These are phyloP conservation scores for Fabriciana adippe DNA, from an alignment of 2,888 invertebrate species.

Conservation along the genomic window DNA sequence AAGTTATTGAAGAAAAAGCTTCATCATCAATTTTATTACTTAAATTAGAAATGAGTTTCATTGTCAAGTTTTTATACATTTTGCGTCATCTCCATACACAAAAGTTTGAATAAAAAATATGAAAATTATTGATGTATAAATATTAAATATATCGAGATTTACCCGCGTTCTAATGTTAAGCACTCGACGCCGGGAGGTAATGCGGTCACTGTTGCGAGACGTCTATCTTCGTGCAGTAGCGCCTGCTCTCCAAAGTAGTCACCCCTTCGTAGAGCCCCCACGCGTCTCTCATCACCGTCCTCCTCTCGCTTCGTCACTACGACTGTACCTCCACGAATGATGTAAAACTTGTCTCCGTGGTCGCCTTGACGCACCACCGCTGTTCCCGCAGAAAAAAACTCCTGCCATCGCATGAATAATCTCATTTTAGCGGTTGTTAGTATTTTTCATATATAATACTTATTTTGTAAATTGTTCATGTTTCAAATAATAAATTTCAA, in stretches of 20 bases:
- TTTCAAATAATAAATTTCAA: background rate
- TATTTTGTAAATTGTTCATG: background rate
- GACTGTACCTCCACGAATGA: slow-evolving; percentile 92
- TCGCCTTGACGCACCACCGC: slow-evolving; percentile 93
- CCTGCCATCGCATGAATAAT: slow-evolving; percentile 66
- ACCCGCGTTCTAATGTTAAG: slow-evolving; percentile 92
- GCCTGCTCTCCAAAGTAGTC: slow-evolving; percentile 96
- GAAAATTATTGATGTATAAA: background rate
- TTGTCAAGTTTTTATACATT: no score
- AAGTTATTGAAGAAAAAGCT: no score
- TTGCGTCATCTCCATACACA: no score
- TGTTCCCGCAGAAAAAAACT: slow-evolving; percentile 90
- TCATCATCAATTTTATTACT: no score
- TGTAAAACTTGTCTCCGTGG: slow-evolving; percentile 94
- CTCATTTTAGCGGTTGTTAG: background rate
- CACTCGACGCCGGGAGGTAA: slow-evolving; percentile 92
- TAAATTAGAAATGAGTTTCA: no score
- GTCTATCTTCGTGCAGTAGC: slow-evolving; percentile 90
- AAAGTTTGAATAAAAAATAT: no score
- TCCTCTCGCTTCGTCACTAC: slow-evolving; percentile 86
- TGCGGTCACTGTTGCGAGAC: slow-evolving; percentile 95
- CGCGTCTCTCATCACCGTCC: slow-evolving; percentile 83
- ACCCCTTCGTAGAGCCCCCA: slow-evolving; percentile 88
- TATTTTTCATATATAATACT: background rate
- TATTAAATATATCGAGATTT: slow-evolving; percentile 49